Percentiles rank a stretch among this genome's conserved stretches.
These are phyloP conservation scores for Euclidia mi DNA, from an alignment of 2,888 invertebrate genomes.

Conservation along the genomic window DNA sequence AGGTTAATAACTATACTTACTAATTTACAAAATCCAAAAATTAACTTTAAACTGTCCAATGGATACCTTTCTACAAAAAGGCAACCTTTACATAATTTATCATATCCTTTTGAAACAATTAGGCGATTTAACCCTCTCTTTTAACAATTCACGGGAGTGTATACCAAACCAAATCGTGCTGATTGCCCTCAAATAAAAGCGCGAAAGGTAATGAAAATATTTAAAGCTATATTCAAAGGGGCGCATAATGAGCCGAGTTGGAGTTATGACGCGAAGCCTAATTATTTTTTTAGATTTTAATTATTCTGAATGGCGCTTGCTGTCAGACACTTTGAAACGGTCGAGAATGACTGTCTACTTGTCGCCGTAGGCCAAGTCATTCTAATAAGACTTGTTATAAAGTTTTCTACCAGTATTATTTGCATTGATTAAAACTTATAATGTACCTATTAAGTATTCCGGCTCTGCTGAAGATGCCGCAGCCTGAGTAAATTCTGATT, in stretches of 20 bases:
- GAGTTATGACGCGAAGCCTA: constrained; percentile 10
- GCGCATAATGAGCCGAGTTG: constrained; percentile 5
- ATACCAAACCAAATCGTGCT: not conserved
- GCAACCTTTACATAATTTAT: no score
- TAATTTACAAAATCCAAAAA: no score
- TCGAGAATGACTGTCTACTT: constrained; percentile 16
- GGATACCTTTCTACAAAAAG: no score
- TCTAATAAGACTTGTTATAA: not conserved
- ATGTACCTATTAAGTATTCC: not conserved
- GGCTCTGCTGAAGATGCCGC: not conserved
- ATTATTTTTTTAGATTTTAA: constrained; percentile 8
- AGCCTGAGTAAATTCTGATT: no score
- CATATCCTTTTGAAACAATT: no score
- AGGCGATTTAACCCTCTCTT: no score
- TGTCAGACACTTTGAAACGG: constrained; percentile 15
- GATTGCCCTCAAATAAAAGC: constrained; percentile 7
- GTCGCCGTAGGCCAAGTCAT: not conserved
- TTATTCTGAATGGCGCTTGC: constrained; percentile 5
- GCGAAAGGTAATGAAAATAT: constrained; percentile 3
- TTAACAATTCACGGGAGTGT: not conserved
- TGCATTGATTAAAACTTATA: not conserved
- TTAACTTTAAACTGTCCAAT: no score
- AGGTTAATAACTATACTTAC: no score
- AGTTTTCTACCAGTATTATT: not conserved
- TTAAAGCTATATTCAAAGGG: constrained; percentile 6